Evolutionary conservation across 2,888 invertebrate genomes (phyloP), one percentile per base, ranked within the genome.

Genomic region (Thecophora atra): DNA sequence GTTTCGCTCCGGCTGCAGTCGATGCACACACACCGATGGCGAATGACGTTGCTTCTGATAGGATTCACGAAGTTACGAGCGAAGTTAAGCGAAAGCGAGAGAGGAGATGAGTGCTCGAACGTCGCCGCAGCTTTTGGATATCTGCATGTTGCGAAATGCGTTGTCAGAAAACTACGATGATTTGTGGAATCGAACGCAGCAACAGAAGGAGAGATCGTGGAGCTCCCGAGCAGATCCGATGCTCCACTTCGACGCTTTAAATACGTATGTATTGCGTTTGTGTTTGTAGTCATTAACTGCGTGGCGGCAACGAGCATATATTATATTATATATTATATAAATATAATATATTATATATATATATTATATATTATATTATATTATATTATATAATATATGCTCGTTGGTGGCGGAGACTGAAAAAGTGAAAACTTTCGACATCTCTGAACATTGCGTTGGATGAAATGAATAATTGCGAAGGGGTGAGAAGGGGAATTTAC

Each of bases 221-320:
- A 8, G 54, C n/a, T 54, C 21, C 7, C 21, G 3, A 54, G 24
- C 24, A 24, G 15, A 26, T 58, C 26, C 58, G 58, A 3, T 58
- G 58, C 58, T 58, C 58, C 58, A 58, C 4, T 28, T 28, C 2
- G 24, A 7, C 17, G 58, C 17, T 58, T 15, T 15, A 28, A 58
- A 58, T 58, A 28, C 37, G 37, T 11, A 37, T 58, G 24, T 58
- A 13, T 58, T 28, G 15, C 58, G 58, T 58, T 58, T 28, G 28
- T 58, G 13, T 58, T 58, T 17, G 28, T 28, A 15, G 26, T 28
- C 58, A 28, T 58, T 28, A 58, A 26, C 58, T 17, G 17, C 28
- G 26, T 5, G 28, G 6, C 56, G 24, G 56, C 21, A 24, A 13
- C 56, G 24, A 24, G n/a, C n/a, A n/a, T n/a, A n/a, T n/a, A n/a